phyloP scores from a whole-genome alignment of 2,888 invertebrate genomes.

The Acronicta alni region DNA sequence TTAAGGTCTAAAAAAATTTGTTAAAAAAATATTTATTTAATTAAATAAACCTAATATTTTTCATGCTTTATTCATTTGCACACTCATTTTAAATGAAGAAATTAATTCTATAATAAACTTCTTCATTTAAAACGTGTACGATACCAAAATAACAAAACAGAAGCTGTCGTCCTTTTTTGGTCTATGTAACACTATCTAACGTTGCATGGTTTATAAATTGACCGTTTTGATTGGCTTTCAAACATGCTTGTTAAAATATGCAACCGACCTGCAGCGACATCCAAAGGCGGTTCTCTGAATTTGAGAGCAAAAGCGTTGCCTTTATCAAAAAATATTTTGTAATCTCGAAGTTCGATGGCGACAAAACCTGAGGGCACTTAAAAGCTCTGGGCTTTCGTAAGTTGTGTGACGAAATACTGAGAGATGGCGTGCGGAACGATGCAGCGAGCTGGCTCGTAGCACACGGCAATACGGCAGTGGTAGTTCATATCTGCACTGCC shows the following conservation, averaged over 20 bases:
- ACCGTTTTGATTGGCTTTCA: not conserved
- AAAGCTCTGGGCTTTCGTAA: conserved; percentile 1
- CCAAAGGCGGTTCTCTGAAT: conserved; percentile 5
- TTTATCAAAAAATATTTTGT: not conserved
- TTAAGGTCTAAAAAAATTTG: too few species aligned
- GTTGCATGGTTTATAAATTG: too few species aligned
- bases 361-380: not conserved
- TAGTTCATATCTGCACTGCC: not conserved
- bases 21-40: too few species aligned
- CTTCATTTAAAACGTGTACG: too few species aligned
- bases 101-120: too few species aligned
- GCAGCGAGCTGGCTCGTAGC: not conserved
- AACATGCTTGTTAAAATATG: not conserved
- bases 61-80: too few species aligned
- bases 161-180: too few species aligned
- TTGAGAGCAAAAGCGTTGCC: not conserved
- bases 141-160: too few species aligned
- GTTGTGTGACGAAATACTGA: conserved; percentile 1
- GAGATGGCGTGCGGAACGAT: conserved; percentile 24
- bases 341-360: conserved; percentile 28
- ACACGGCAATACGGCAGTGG: not conserved
- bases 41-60: too few species aligned
- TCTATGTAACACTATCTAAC: too few species aligned
- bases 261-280: conserved; percentile 27
- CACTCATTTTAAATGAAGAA: too few species aligned